Percentiles rank a stretch among this genome's conserved stretches.
Evolutionary conservation across 2,888 invertebrate species (phyloP).

Genomic region (Perizoma affinitatum): DNA sequence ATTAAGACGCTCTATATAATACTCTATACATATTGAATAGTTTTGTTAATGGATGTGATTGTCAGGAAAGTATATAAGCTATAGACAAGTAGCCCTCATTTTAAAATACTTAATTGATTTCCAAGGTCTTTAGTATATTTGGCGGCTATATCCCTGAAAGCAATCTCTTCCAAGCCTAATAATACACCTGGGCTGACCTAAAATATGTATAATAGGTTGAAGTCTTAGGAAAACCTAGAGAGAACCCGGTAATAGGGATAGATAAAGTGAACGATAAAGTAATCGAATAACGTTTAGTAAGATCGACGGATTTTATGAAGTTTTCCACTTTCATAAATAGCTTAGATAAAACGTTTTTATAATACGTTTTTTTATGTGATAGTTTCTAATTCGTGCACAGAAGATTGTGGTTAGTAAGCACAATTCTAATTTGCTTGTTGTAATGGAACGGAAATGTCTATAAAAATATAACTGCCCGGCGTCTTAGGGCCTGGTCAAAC

Average conservation of each 20-base stretch:
- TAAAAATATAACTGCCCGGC: too few species aligned
- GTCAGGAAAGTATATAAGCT: too few species aligned
- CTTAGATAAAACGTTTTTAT: conserved; percentile 13
- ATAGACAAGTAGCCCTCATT: too few species aligned
- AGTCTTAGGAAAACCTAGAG: conserved; percentile 7
- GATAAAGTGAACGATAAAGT: conserved; percentile 27
- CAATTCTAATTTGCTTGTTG: too few species aligned
- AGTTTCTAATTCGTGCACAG: background rate
- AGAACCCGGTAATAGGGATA: conserved; percentile 17
- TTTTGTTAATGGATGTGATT: conserved; percentile 14
- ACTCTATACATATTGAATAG: conserved; percentile 22
- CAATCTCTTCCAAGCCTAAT: background rate
- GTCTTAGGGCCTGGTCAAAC: too few species aligned
- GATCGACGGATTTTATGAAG: conserved; percentile 43
- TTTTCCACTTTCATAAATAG: conserved; percentile 23
- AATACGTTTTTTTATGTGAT: conserved; percentile 1
- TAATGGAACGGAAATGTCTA: too few species aligned
- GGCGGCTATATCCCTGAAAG: too few species aligned
- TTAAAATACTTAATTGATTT: too few species aligned
- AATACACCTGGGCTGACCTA: background rate
- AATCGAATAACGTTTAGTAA: conserved; percentile 35
- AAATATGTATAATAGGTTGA: background rate
- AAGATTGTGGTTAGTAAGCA: too few species aligned
- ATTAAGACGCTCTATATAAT: conserved; percentile 33
- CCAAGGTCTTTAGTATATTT: too few species aligned